Percentiles rank a stretch among this genome's conserved stretches.
Conservation (phyloP, 2,888 invertebrate species). For the Tenodera sinensis region DNA sequence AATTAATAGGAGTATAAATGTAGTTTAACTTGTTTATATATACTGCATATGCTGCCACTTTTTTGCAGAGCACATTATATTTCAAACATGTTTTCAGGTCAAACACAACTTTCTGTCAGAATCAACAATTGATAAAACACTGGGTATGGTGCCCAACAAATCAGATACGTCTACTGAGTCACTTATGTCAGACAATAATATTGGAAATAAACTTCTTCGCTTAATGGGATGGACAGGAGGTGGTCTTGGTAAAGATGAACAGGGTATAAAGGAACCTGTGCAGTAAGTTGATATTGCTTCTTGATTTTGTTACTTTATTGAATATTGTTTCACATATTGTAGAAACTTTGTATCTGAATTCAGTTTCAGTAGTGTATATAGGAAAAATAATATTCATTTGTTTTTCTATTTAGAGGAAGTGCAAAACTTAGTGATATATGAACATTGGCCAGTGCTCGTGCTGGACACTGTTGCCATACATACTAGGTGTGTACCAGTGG, state of each 20-base stretch:
- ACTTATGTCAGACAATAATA: constrained; percentile 43
- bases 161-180: constrained; percentile 2
- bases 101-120: constrained; percentile 21
- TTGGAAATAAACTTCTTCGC: constrained; percentile 58
- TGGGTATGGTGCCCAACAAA: not conserved
- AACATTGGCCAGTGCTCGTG: too few relatives aligned
- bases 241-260: constrained; percentile 58
- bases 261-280: constrained; percentile 63
- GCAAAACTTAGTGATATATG: too few relatives aligned
- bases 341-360: too few relatives aligned
- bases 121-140: constrained; percentile 26
- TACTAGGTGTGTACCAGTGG: too few relatives aligned
- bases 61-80: not conserved
- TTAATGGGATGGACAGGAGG: constrained; percentile 74
- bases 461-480: too few relatives aligned
- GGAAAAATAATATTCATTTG: too few relatives aligned
- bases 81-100: constrained; percentile 5
- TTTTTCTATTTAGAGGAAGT: too few relatives aligned
- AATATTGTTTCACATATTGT: too few relatives aligned
- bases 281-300: constrained; percentile 39
- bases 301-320: not conserved
- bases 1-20: too few relatives aligned
- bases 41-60: too few relatives aligned
- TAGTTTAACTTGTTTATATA: too few relatives aligned
- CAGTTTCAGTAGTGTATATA: too few relatives aligned